Percentiles rank a stretch among this genome's conserved stretches.
Conservation (phyloP, 2,113 vertebrate genomes). For the Caloenas nicobarica region DNA sequence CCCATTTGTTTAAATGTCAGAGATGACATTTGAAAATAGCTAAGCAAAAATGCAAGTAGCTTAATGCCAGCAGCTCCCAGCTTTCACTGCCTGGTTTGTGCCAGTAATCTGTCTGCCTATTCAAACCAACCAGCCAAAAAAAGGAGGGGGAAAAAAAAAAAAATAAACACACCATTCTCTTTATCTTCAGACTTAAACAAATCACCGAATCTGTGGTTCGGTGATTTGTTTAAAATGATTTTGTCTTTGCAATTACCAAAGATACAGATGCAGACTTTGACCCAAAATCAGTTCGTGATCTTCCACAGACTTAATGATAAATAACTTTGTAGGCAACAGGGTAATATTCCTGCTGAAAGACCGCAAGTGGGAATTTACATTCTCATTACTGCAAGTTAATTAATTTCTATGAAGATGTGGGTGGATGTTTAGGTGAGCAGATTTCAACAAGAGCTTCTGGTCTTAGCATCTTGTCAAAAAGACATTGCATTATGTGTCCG, state of each 20-base stretch:
- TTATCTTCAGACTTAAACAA: background rate
- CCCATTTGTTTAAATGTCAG: background rate
- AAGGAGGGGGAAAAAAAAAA: accelerated
- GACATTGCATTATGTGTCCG: background rate
- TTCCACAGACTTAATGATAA: background rate
- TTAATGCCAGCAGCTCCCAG: background rate
- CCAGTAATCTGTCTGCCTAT: background rate
- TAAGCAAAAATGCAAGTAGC: background rate
- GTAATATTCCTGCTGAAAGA: background rate
- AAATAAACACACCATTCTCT: accelerated
- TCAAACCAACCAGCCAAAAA: background rate
- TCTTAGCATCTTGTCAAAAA: background rate
- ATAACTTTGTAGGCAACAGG: background rate
- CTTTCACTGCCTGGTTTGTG: background rate
- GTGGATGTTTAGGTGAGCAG: background rate
- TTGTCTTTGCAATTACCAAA: no score
- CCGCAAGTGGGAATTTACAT: background rate
- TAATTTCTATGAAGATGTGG: background rate
- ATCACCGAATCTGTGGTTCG: no score
- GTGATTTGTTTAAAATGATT: no score
- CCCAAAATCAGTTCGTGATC: background rate
- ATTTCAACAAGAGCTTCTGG: background rate
- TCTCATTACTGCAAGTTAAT: background rate
- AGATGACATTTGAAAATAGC: background rate
- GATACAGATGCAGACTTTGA: no score